phyloP scores from a whole-genome alignment of 2,113 vertebrate species.

The Stictonetta naevosa region DNA sequence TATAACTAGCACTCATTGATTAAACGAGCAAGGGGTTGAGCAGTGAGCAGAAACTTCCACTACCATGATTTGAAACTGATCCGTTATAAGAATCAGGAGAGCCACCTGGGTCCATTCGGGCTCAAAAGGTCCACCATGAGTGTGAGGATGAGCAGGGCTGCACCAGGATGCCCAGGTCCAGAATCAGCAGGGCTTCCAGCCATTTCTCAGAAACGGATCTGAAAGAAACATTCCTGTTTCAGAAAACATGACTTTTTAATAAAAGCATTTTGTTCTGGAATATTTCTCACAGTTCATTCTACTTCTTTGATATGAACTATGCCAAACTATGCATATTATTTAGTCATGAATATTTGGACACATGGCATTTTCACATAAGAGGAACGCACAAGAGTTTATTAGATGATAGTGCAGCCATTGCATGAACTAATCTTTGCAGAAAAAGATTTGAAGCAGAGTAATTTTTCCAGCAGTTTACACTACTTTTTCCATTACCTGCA shows the following conservation, averaged over 20 bases:
- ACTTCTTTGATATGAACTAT: background rate
- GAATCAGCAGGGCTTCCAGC: background rate
- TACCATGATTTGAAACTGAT: fast-evolving
- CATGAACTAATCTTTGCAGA: background rate
- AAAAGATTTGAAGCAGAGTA: background rate
- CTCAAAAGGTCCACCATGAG: background rate
- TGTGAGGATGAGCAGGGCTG: background rate
- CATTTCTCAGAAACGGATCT: background rate
- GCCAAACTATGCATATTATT: background rate
- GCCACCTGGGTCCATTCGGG: background rate
- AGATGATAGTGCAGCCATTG: background rate
- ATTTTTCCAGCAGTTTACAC: background rate
- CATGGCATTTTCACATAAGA: background rate
- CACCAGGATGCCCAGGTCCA: background rate
- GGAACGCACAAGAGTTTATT: background rate
- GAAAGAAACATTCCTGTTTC: background rate
- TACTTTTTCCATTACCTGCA: background rate
- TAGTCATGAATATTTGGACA: background rate
- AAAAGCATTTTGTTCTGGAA: background rate
- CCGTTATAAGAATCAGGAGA: background rate
- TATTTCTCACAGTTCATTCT: background rate
- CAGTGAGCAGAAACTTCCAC: background rate
- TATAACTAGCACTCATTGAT: background rate
- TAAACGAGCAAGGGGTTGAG: background rate
- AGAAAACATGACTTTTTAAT: background rate